phyloP scores from a whole-genome alignment of 2,113 vertebrate species.

The Nothocercus julius region DNA sequence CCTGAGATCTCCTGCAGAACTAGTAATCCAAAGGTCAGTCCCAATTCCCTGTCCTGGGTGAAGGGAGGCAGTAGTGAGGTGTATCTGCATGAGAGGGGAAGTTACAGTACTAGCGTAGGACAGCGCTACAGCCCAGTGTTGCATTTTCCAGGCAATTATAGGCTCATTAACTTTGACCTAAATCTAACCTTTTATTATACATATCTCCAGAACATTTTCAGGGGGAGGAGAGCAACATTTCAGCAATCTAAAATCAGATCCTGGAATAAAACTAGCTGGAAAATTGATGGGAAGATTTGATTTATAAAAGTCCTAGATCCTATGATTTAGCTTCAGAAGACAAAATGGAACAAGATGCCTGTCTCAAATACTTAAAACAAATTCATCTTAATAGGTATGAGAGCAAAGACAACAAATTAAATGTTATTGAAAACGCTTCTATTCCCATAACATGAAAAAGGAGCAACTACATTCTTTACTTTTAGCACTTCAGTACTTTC shows the following conservation, averaged over 20 bases:
- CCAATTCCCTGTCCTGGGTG: background rate
- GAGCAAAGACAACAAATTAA: background rate
- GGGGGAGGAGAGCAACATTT: background rate
- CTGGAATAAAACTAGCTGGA: background rate
- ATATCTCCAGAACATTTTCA: background rate
- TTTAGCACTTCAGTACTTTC: background rate
- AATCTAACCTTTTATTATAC: background rate
- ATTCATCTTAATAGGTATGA: background rate
- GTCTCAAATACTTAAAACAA: background rate
- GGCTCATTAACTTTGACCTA: background rate
- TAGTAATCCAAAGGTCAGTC: background rate
- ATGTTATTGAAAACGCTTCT: background rate
- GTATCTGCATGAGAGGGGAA: background rate
- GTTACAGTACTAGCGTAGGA: accelerated
- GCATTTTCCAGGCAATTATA: background rate
- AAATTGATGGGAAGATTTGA: background rate
- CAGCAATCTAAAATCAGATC: background rate
- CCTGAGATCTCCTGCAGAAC: background rate
- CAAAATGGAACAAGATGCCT: background rate
- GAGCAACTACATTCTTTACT: background rate
- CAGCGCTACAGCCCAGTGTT: background rate
- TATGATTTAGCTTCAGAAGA: background rate
- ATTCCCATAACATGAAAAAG: background rate
- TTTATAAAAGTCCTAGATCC: background rate
- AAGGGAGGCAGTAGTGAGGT: background rate